Base-by-base conservation (phyloP, 2,888 invertebrate species). In the Phengaris alcon region DNA sequence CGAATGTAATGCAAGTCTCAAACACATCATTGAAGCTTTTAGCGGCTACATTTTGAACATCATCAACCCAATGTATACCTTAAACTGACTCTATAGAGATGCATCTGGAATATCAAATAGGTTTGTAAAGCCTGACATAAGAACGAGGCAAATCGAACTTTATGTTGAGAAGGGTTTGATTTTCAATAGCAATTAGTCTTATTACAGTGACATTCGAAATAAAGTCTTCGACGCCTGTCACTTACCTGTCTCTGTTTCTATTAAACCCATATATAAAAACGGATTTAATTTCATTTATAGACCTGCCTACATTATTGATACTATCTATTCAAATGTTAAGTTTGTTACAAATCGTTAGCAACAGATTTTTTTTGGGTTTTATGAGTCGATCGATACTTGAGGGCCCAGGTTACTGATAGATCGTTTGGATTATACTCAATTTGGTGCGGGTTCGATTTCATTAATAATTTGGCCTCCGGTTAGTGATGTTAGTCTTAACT, bases 21-120 rank as follows among this genome's bases (percentile, higher is more conserved):
- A 59, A 59, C 22, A 59, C 59, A 59, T 22, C 22, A 59, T 59
- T 59, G 59, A 59, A 35, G 59, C 59, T 59, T 35, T 59, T 59
- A 59, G 59, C 59, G 22, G 22, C 59, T 10, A 59, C 59, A 59
- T 59, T 22, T 22, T 59, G 22, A 35, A 59, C 10, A 59, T 59
- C 22, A 59, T 5, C 10, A 59, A 22, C 10, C 6, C n/a, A 59
- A 59, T 59, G 22, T 35, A 59, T 10, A 35, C 59, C 12, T 59
- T 59, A 35, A 22, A 5, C 10, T 22, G 6, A 4, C 4, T 5
- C 3, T 5, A 59, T 59, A 59, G 10, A 35, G 59, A 12, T 59
- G 5, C 6, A 22, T 22, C 10, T 59, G 5, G 10, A 59, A 22
- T 22, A 35, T 7, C 10, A 22, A 10, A 8, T 59, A 59, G 10